These are phyloP conservation scores for Acinonyx jubatus DNA, from an alignment of 2,113 vertebrate genomes.

Conservation along the genomic window DNA sequence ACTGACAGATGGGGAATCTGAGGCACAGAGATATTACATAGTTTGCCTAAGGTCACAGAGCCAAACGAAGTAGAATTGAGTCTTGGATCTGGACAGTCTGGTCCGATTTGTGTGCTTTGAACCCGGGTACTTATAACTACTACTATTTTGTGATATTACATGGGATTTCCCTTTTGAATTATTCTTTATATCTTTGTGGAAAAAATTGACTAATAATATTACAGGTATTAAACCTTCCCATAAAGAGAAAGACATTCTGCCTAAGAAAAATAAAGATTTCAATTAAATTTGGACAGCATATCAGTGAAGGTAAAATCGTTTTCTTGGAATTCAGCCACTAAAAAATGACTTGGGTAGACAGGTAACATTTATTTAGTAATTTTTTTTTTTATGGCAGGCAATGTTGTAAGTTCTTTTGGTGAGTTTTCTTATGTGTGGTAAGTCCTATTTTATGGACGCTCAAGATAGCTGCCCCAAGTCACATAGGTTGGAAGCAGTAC, in stretches of 20 bases:
- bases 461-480: background rate
- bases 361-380: background rate
- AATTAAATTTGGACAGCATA: background rate
- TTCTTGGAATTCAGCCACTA: background rate
- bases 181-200: background rate
- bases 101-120: background rate
- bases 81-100: background rate
- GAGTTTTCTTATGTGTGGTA: background rate
- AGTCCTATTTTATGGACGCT: background rate
- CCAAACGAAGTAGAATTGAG: background rate
- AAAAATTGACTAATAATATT: background rate
- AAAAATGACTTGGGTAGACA: background rate
- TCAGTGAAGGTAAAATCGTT: background rate
- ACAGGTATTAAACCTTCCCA: background rate
- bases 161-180: background rate
- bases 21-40: background rate
- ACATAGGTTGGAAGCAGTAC: background rate
- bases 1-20: background rate
- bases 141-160: background rate
- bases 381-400: background rate
- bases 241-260: background rate
- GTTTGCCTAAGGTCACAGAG: background rate
- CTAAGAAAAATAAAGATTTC: background rate
- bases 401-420: background rate
- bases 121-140: background rate